Evolutionary conservation across 2,113 vertebrate genomes (phyloP).

Genomic region (Tragelaphus imberbis): DNA sequence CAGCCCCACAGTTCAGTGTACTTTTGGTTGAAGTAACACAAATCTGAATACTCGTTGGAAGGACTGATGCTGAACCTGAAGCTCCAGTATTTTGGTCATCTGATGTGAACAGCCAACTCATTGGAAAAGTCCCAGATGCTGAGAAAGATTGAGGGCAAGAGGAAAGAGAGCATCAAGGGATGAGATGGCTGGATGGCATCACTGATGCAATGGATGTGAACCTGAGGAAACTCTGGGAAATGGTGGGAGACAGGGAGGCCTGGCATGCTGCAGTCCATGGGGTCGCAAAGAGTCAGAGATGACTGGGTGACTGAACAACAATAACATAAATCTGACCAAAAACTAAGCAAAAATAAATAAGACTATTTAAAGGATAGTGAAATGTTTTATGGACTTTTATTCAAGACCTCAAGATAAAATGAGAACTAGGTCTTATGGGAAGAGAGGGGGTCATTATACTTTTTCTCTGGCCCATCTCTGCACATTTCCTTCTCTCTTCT

Average conservation of each 20-base stretch:
- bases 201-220: not conserved
- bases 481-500: not conserved
- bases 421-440: not conserved
- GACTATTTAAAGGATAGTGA: not conserved
- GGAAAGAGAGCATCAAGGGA: not conserved
- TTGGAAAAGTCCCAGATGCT: not conserved
- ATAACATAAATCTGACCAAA: not conserved
- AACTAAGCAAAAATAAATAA: not conserved
- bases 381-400: not conserved
- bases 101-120: fast-evolving
- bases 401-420: not conserved
- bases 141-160: not conserved
- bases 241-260: fast-evolving
- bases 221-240: not conserved
- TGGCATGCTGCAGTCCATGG: not conserved
- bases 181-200: not conserved
- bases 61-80: not conserved
- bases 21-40: not conserved
- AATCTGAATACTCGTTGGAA: not conserved
- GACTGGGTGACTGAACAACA: not conserved
- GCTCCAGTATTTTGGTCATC: not conserved
- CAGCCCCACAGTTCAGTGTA: not conserved
- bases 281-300: not conserved
- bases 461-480: not conserved
- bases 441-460: not conserved